phyloP scores from a whole-genome alignment of 92 coral and sea anemone genomes.

The Plumapathes pennacea region DNA sequence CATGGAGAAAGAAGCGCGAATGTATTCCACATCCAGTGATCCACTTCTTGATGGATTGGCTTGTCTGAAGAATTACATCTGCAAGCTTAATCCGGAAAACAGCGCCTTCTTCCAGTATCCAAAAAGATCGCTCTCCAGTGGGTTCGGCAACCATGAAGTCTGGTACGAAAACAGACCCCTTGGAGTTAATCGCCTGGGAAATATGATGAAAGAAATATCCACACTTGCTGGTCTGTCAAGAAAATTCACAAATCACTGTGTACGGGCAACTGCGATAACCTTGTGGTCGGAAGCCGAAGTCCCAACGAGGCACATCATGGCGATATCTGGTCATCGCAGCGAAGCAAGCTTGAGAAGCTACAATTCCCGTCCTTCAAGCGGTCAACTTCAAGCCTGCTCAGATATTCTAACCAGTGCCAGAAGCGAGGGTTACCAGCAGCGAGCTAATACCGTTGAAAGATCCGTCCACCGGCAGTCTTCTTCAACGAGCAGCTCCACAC shows the following conservation, averaged over 20 bases:
- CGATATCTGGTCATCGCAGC: constrained; percentile 2
- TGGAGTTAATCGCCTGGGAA: constrained; percentile 10
- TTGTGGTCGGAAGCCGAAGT: constrained; percentile 10
- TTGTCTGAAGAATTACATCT: constrained; percentile 15
- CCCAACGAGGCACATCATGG: constrained; percentile 4
- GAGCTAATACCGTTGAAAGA: too few species aligned
- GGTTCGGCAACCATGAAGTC: neutral
- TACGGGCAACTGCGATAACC: constrained; percentile 15
- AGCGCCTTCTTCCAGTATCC: constrained; percentile 17
- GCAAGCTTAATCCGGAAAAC: constrained; percentile 5
- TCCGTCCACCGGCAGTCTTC: too few species aligned
- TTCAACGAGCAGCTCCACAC: too few species aligned
- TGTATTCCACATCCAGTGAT: constrained; percentile 27
- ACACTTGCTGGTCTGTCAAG: constrained; percentile 1
- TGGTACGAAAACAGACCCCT: constrained; percentile 28
- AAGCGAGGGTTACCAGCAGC: constrained; percentile 5
- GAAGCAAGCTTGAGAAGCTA: constrained; percentile 9
- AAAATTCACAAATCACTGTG: neutral
- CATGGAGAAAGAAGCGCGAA: constrained; percentile 21
- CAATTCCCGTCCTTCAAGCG: neutral
- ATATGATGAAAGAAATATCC: constrained; percentile 33
- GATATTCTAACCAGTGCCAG: neutral
- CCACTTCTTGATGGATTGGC: constrained; percentile 21
- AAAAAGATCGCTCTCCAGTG: neutral
- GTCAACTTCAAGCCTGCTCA: neutral